Evolutionary conservation across 2,888 invertebrate genomes (phyloP), one percentile per base, ranked within the genome.

Genomic region (Chrysina gloriosa): DNA sequence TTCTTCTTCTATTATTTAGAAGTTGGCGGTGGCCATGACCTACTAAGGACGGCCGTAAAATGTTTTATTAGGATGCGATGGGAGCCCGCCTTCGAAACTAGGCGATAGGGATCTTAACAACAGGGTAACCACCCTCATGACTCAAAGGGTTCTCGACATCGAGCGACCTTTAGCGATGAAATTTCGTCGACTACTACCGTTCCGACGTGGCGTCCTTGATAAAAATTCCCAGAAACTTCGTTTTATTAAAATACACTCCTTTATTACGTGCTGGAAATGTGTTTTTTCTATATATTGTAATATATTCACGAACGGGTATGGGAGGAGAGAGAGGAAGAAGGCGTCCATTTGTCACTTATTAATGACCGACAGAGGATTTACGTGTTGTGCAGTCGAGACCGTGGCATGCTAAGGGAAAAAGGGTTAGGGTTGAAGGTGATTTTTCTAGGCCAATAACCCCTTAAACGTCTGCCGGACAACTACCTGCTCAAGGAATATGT

Each of bases 391-490:
- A 14, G 7, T 21, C 23, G 58, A 52, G 31, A 14, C 16, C 48
- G n/a, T 56, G 11, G 23, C 39, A 25, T 58, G 58, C 42, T 50
- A 50, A 50, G 58, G 25, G 39, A 39, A 58, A 47, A 58, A 58
- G 58, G 58, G 56, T 56, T 56, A 63, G 63, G 63, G 63, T 63
- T 63, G 48, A 39, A 58, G 58, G 58, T 58, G 39, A 63, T 63
- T 63, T 63, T 63, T 63, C 48, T 63, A 50, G 50, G 63, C 63
- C 63, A 63, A 63, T 63, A 63, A 63, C 63, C 63, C 50, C 50
- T 50, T 50, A 48, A 19, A 63, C 31, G 25, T 25, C 50, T 50
- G 50, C 34, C 34, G 63, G 48, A 47, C 48, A 50, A 63, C 63
- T 63, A 63, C 63, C 63, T 63, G 63, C 63, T 48, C 34, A 39